Base-by-base conservation (phyloP, 2,797 vertebrate genomes). In the Nyctalus aviator region DNA sequence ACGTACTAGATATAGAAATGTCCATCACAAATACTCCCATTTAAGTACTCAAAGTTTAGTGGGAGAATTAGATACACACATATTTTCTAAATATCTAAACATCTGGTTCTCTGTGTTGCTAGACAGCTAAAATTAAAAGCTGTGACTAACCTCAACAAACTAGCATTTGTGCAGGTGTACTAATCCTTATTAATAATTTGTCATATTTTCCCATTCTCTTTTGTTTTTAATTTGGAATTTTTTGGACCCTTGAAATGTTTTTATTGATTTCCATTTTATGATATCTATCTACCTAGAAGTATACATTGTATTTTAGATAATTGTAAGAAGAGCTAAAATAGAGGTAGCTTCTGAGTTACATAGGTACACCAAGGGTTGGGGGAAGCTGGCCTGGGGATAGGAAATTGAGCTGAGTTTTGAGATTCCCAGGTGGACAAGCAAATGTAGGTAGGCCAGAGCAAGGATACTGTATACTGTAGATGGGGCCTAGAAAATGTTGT, bases 271-370 rank as follows among this genome's bases (percentile, higher is more conserved):
- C 21, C 10, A 59, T 69, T 30, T n/a, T 86, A 8, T 57, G 17
- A 76, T 64, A 12, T 23, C 18, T 71, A 15, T 62, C 41, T 71
- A 12, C 48, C 79, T 59, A 25, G 76, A 59, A 18, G 3, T 72
- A 59, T 72, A 84, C 83, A 18, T 69, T 78, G 1, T 69, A 66
- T 83, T 93, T 93, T 78, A 85, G 87, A 69, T 41, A 35, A 62
- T 55, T 88, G 23, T 73, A 72, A 79, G 46, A 35, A 64, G 46
- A 82, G 46, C 15, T 8, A 46, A 90, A 57, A 84, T 13, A 72
- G 30, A 86, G 18, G 18, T 41, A 57, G 14, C 3, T 57, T 84
- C 2, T 17, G 23, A 15, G 9, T 59, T n/a, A 25, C 23, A 14
- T 2, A 78, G 46, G 8, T 64, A 0, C 5, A 48, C 17, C 79